These are phyloP conservation scores for Geotrypetes seraphini DNA, from an alignment of 2,797 vertebrate species.

Conservation along the genomic window DNA sequence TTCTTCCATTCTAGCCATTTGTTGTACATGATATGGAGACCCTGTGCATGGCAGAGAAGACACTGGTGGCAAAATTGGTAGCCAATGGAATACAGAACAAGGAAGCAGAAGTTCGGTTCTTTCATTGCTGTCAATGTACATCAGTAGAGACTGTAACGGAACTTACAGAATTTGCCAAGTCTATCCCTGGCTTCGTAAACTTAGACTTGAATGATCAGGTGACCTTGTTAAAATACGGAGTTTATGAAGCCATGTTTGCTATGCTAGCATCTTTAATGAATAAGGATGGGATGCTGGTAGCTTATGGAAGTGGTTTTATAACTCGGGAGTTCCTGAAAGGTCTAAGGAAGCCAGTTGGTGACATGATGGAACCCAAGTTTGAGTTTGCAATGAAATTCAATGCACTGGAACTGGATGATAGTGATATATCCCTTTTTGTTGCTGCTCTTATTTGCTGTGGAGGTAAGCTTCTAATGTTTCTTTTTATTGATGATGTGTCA, in stretches of 20 bases:
- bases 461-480: too few relatives aligned
- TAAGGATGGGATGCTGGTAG: constrained; percentile 88
- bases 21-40: constrained; percentile 94
- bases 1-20: constrained; percentile 61
- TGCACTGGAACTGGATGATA: constrained; percentile 82
- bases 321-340: constrained; percentile 92
- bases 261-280: constrained; percentile 93
- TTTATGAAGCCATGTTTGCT: constrained; percentile 89
- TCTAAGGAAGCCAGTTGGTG: constrained; percentile 84
- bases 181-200: constrained; percentile 77
- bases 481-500: too few relatives aligned
- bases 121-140: constrained; percentile 84
- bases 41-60: constrained; percentile 80
- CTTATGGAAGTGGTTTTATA: constrained; percentile 80
- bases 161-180: constrained; percentile 90
- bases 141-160: constrained; percentile 89
- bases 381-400: constrained; percentile 94
- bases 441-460: constrained; percentile 94
- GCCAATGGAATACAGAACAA: constrained; percentile 69
- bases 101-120: constrained; percentile 80
- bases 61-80: constrained; percentile 68
- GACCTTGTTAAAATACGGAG: constrained; percentile 84
- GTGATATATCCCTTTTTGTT: constrained; percentile 86
- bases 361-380: constrained; percentile 97
- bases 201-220: constrained; percentile 91